phyloP scores from a whole-genome alignment of 53 echinoderm and acorn worm genomes.

The Henricia sp. region DNA sequence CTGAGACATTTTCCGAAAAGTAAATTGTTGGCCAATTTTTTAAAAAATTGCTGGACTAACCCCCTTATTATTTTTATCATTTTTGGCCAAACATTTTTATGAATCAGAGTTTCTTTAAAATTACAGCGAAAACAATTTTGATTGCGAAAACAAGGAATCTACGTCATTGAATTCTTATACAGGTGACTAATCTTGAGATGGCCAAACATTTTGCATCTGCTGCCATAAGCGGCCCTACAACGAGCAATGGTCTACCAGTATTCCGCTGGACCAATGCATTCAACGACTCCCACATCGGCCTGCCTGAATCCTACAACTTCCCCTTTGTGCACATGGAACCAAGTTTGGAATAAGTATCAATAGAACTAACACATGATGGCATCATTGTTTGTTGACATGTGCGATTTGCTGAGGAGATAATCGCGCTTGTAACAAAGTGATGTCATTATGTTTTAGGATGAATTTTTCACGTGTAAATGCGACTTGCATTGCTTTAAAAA shows the following conservation, averaged over 20 bases:
- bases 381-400: neutral
- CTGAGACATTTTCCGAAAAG: too few relatives aligned
- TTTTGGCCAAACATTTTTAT: too few relatives aligned
- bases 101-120: too few relatives aligned
- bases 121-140: too few relatives aligned
- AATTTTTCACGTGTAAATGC: too few relatives aligned
- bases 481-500: too few relatives aligned
- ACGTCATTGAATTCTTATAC: neutral
- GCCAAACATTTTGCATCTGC: slow-evolving; percentile 59
- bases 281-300: slow-evolving; percentile 68
- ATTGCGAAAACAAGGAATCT: neutral
- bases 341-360: slow-evolving; percentile 31
- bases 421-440: neutral
- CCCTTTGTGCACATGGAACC: slow-evolving; percentile 83
- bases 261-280: slow-evolving; percentile 83
- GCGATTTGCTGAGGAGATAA: neutral
- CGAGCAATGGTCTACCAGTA: slow-evolving; percentile 68
- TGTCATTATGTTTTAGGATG: too few relatives aligned
- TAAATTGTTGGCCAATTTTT: too few relatives aligned
- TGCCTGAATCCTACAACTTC: slow-evolving; percentile 84
- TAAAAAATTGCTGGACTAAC: too few relatives aligned
- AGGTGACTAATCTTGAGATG: slow-evolving; percentile 90
- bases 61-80: too few relatives aligned
- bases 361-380: neutral
- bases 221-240: slow-evolving; percentile 90